phyloP scores from a whole-genome alignment of 2,113 vertebrate genomes.

The Mionectes macconnelli region DNA sequence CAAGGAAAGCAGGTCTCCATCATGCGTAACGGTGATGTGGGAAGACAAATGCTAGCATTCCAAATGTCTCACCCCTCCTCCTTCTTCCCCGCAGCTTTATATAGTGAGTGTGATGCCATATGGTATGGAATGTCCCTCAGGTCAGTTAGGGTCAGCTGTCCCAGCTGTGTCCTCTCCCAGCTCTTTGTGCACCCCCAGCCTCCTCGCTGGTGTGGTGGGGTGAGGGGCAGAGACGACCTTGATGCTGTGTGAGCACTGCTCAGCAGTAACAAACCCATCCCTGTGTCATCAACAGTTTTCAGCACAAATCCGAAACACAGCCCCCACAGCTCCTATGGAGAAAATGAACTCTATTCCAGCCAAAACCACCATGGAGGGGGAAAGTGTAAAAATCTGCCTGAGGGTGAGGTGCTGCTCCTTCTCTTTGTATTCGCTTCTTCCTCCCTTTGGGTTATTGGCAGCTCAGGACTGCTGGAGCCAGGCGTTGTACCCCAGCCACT shows the following conservation, averaged over 20 bases:
- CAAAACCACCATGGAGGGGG: background rate
- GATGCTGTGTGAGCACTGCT: background rate
- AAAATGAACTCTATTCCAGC: background rate
- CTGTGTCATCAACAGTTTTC: background rate
- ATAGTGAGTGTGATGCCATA: background rate
- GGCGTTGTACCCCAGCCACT: background rate
- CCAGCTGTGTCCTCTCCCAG: background rate
- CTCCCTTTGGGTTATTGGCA: background rate
- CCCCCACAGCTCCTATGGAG: background rate
- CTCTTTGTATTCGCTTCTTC: background rate
- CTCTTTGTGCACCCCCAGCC: background rate
- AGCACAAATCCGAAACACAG: background rate
- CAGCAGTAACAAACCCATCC: background rate
- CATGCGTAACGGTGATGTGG: background rate
- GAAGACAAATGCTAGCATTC: background rate
- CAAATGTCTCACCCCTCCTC: background rate
- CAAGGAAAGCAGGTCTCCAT: background rate
- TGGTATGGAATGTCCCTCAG: background rate
- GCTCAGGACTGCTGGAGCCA: background rate
- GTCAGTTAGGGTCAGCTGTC: background rate
- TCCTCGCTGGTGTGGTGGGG: accelerated
- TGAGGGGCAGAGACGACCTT: background rate
- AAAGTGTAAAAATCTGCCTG: background rate
- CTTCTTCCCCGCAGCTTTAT: background rate
- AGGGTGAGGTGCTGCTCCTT: background rate